Base-by-base conservation (phyloP, 2,113 vertebrate species). In the Struthidea cinerea region DNA sequence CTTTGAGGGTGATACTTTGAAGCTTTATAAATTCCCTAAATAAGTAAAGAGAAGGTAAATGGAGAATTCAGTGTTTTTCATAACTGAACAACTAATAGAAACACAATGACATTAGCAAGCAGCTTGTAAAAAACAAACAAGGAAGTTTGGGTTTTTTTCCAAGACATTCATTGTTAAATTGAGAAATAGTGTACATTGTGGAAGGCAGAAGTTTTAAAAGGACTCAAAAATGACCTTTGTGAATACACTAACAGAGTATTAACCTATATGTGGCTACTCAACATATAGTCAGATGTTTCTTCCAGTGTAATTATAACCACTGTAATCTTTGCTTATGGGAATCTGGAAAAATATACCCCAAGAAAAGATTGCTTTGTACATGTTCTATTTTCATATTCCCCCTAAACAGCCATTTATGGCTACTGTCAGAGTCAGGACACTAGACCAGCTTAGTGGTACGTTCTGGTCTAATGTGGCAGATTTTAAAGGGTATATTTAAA, bases 41-140 rank as follows among this genome's bases (percentile, higher is more conserved):
- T 5, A 39, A 84, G 39, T 33, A 70, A 90, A 44, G 42, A 90
- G 73, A 92, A 94, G 93, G 91, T 96, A 94, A 92, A 94, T 64
- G 75, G 56, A 87, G 86, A 85, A 94, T 64, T 67, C 47, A 47
- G 0, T 92, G 91, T 56, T 96, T 94, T 87, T 89, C 35, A 12
- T 94, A 90, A 92, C 76, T 3, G 2, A 89, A 89, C 73, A 86
- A 63, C 83, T 94, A 96, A 95, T 44, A 87, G 86, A 94, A 95
- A 93, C 83, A 94, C 95, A 95, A 92, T 93, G 86, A 94, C 80
- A 93, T 93, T 92, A 94, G 84, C 84, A 84, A 94, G 89, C 56
- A 87, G 94, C 93, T 89, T 95, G 91, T 90, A 88, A 87, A 92
- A 96, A 94, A 93, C 83, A 89, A 94, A 93, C 86, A 95, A 87